Percentiles rank a stretch among this genome's conserved stretches.
These are phyloP conservation scores for Chaetogeoica ovagalla DNA, from an alignment of 2,888 invertebrate species.

Conservation along the genomic window DNA sequence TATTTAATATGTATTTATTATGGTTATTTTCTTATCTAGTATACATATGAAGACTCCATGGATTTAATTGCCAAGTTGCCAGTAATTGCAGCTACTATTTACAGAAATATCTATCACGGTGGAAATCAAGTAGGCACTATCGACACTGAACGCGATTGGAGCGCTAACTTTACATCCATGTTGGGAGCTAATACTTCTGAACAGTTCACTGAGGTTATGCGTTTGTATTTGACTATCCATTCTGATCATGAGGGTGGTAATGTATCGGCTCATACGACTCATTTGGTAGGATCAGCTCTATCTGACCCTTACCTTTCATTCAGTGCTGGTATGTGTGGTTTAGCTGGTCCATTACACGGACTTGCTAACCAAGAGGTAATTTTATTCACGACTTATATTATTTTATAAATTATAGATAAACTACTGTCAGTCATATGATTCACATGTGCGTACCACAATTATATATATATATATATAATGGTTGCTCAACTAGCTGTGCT, in stretches of 20 bases:
- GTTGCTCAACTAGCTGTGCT: neutral
- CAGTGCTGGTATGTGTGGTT: constrained; percentile 88
- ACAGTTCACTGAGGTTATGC: constrained; percentile 85
- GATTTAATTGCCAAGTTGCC: constrained; percentile 93
- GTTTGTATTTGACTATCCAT: constrained; percentile 91
- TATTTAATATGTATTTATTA: neutral
- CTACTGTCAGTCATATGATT: neutral
- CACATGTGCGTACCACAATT: neutral
- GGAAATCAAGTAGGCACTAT: constrained; percentile 86
- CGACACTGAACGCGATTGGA: constrained; percentile 89
- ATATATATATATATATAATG: neutral
- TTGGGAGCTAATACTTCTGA: constrained; percentile 81
- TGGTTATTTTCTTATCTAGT: constrained; percentile 60
- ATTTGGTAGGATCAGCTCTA: constrained; percentile 90
- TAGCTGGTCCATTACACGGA: constrained; percentile 94
- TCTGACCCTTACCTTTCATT: constrained; percentile 93
- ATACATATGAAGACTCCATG: constrained; percentile 90
- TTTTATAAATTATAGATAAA: constrained; percentile 13
- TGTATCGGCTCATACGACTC: constrained; percentile 92
- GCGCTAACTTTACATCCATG: constrained; percentile 88
- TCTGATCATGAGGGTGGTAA: constrained; percentile 97
- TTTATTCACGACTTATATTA: neutral
- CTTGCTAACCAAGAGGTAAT: constrained; percentile 87
- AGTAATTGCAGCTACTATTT: constrained; percentile 90
- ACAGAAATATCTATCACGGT: constrained; percentile 80